Evolutionary conservation across 1,140 invertebrate genomes (phyloP).

Genomic region (Micrasema minimum): DNA sequence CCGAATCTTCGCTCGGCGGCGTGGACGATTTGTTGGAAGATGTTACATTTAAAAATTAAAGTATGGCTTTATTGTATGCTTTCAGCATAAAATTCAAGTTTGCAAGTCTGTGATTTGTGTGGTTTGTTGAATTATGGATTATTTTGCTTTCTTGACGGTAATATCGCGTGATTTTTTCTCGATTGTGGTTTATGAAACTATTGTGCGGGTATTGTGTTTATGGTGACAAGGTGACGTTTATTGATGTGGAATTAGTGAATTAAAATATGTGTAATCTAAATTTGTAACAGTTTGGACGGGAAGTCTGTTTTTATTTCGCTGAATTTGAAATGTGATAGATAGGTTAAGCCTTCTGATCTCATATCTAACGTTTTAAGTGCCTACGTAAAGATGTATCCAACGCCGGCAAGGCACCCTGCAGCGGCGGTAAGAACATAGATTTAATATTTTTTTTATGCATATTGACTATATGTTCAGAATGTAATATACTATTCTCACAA

Average conservation of each 20-base stretch:
- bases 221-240: conserved; percentile 48
- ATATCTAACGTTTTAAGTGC: conserved; percentile 41
- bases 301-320: conserved; percentile 19
- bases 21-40: conserved; percentile 32
- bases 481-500: not conserved
- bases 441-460: not conserved
- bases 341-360: conserved; percentile 42
- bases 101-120: not conserved
- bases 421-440: conserved; percentile 67
- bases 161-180: conserved; percentile 39
- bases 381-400: conserved; percentile 65
- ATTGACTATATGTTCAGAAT: not conserved
- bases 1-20: conserved; percentile 38
- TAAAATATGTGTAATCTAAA: conserved; percentile 35
- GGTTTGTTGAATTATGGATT: conserved; percentile 15
- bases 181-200: conserved; percentile 40
- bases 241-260: conserved; percentile 36
- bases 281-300: conserved; percentile 34
- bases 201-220: conserved; percentile 46
- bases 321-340: conserved; percentile 42
- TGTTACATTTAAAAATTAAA: conserved; percentile 18
- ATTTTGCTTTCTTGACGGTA: conserved; percentile 13
- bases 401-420: conserved; percentile 70
- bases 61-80: conserved; percentile 14
- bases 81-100: conserved; percentile 24